Evolutionary conservation across 1,140 invertebrate genomes (phyloP).

Genomic region (Drosophila albomicans): DNA sequence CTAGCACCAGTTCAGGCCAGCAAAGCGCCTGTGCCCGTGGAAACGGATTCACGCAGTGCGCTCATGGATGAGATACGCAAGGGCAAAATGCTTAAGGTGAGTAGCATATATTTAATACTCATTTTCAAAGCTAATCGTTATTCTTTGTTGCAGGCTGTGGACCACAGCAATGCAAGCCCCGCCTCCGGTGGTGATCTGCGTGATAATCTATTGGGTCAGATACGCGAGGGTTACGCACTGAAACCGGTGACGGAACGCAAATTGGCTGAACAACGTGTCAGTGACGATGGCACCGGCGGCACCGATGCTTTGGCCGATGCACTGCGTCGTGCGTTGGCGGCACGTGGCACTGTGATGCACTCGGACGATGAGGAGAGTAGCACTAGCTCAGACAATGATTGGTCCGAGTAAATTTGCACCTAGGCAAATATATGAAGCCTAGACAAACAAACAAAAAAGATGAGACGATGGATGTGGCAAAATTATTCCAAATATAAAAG

Average conservation of each 20-base stretch:
- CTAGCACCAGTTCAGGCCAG: constrained; percentile 57
- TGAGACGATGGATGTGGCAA: constrained; percentile 42
- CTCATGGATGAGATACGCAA: constrained; percentile 92
- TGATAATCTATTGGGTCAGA: constrained; percentile 91
- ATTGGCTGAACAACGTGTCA: constrained; percentile 62
- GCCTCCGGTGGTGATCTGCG: constrained; percentile 85
- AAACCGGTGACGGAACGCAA: constrained; percentile 86
- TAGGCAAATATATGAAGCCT: neutral
- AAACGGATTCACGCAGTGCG: constrained; percentile 87
- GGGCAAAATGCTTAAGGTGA: constrained; percentile 88
- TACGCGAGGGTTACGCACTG: constrained; percentile 91
- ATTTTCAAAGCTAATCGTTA: neutral
- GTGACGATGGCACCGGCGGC: constrained; percentile 59
- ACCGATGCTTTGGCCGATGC: constrained; percentile 83
- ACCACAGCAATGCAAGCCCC: constrained; percentile 85
- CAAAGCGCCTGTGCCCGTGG: constrained; percentile 44
- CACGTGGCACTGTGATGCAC: constrained; percentile 72
- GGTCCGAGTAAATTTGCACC: constrained; percentile 69
- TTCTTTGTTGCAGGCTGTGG: constrained; percentile 86
- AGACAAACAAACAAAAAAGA: neutral
- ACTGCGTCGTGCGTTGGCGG: constrained; percentile 70
- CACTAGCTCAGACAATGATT: constrained; percentile 76
- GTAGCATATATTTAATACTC: neutral
- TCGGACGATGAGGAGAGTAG: constrained; percentile 81
- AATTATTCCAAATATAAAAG: constrained; percentile 73